These are phyloP conservation scores for Pomatostomus ruficeps DNA, from an alignment of 2,113 vertebrate genomes.

Conservation along the genomic window DNA sequence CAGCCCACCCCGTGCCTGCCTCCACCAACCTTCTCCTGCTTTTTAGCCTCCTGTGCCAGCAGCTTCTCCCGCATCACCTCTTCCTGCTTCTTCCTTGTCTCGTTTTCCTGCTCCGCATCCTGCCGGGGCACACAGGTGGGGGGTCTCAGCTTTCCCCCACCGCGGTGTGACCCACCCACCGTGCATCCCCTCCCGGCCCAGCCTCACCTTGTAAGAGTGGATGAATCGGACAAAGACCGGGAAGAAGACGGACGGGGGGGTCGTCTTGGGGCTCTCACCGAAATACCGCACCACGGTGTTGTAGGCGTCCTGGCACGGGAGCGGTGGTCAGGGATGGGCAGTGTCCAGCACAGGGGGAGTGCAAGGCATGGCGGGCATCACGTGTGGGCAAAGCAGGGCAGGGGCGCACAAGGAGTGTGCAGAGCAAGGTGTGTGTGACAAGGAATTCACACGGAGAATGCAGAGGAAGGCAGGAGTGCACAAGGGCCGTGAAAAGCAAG, in stretches of 20 bases:
- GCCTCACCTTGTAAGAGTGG: slow-evolving; percentile 90
- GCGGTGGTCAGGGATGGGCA: background rate
- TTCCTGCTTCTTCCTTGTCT: slow-evolving; percentile 91
- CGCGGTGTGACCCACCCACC: fast-evolving
- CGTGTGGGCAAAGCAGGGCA: background rate
- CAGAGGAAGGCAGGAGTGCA: background rate
- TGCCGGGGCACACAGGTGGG: background rate
- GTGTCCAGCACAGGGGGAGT: background rate
- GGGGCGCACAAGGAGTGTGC: fast-evolving
- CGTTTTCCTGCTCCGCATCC: slow-evolving; percentile 90
- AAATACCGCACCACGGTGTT: slow-evolving; percentile 93
- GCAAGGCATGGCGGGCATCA: fast-evolving
- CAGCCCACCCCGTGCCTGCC: background rate
- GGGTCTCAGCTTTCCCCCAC: background rate
- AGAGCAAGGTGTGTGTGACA: background rate
- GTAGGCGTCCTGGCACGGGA: slow-evolving; percentile 84
- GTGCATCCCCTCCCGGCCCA: fast-evolving
- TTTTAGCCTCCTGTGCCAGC: slow-evolving; percentile 93
- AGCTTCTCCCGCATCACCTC: slow-evolving; percentile 91
- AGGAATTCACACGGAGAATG: background rate
- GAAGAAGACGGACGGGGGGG: slow-evolving; percentile 94
- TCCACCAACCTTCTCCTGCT: slow-evolving; percentile 85
- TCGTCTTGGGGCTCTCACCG: slow-evolving; percentile 92
- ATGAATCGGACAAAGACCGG: slow-evolving; percentile 95
- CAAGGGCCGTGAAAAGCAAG: fast-evolving